Conservation (phyloP, 2,113 vertebrate genomes). For the Tragelaphus strepsiceros region DNA sequence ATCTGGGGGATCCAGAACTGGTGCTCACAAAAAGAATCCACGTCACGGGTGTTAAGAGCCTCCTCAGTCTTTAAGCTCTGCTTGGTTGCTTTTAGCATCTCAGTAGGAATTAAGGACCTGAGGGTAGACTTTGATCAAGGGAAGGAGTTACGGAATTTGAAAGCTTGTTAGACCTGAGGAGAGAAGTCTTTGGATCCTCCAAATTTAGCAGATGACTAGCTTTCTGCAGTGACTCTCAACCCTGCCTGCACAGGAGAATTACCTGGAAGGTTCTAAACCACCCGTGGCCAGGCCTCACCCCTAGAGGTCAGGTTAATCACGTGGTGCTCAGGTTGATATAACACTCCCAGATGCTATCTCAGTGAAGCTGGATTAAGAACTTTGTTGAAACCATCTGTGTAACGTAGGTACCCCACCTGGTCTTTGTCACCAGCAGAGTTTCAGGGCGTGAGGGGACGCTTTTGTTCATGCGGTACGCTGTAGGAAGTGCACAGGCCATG, state of each 20-base stretch:
- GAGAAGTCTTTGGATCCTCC: not conserved
- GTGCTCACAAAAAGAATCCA: not conserved
- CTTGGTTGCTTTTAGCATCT: not conserved
- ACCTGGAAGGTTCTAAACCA: not conserved
- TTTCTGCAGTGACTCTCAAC: not conserved
- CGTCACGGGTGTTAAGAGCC: not conserved
- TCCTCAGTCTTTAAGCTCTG: not conserved
- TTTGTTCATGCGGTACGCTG: fast-evolving
- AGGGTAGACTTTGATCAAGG: not conserved
- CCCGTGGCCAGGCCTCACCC: not conserved
- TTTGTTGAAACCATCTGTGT: not conserved
- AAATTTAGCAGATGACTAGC: not conserved
- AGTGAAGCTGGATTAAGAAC: not conserved
- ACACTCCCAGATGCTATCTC: not conserved
- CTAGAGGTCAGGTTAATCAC: not conserved
- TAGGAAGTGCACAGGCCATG: fast-evolving
- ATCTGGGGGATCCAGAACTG: not conserved
- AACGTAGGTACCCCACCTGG: not conserved
- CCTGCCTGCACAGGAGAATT: not conserved
- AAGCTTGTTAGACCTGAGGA: not conserved
- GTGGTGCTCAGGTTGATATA: not conserved
- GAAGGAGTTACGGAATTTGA: not conserved
- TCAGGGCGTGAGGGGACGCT: too few species aligned
- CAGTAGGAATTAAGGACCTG: not conserved
- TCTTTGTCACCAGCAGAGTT: not conserved